Base-by-base conservation (phyloP, 1,140 invertebrate species). In the Geopemphigus sp. region DNA sequence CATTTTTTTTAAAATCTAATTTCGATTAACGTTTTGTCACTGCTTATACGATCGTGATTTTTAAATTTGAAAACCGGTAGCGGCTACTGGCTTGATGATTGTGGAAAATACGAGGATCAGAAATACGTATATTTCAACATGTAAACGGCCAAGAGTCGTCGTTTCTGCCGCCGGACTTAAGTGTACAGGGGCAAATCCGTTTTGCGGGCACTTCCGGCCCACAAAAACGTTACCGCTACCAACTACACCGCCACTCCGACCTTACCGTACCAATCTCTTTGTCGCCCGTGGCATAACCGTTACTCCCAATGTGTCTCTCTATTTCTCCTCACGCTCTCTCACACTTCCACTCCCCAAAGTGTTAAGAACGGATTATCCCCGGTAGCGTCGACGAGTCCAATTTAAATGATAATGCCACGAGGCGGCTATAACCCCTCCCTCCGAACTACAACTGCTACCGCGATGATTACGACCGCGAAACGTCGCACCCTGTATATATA, bases 321-420 rank as follows among this genome's bases (percentile, higher is more conserved):
- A 11, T 45, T 4, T 45, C 39, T 24, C 14, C 57, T 26, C 11
- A 5, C 22, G 11, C 26, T 11, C 8, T n/a, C 17, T 12, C 19
- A 12, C 63, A 12, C 32, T 14, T 8, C 2, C 2, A 6, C 26
- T 29, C 50, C 45, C 57, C 12, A 57, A 59, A 74, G 54, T 56
- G 39, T 56, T 74, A 74, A 56, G 29, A 74, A 59, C n/a, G 72
- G 72, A 74, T 74, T 74, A 74, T 59, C 53, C n/a, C 26, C 54
- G 19, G 32, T 22, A 39, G 15, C 70, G 29, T 22, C 2, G 73
- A 45, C 29, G 56, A 57, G 29, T 57, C 56, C 56, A 76, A 76
- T 76, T 57, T 76, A 76, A 76, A 76, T 76, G 73, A 14, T 76
- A 76, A 76, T 76, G 54, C n/a, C 32, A 11, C 22, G 32, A 56